Base-by-base conservation (phyloP, 2,888 invertebrate species). In the Acanthacorydalis orientalis region DNA sequence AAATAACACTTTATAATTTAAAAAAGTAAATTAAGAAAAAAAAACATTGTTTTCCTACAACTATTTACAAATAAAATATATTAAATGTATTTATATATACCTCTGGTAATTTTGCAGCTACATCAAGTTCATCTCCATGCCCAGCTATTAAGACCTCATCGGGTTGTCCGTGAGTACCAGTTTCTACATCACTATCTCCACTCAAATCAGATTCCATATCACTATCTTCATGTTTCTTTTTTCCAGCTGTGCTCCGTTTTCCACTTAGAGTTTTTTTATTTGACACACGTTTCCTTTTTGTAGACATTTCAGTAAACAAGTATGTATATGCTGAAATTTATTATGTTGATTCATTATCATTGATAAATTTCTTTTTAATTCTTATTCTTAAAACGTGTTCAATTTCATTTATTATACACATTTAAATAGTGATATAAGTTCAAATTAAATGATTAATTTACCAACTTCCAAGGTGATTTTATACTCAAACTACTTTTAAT, bases 51-150 rank as follows among this genome's bases (percentile, higher is more conserved):
- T n/a, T n/a, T n/a, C n/a, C n/a, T n/a, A n/a, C n/a, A n/a, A n/a
- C n/a, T n/a, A n/a, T n/a, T n/a, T n/a, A n/a, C n/a, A n/a, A n/a
- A n/a, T n/a, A n/a, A n/a, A n/a, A n/a, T n/a, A n/a, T n/a, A n/a
- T n/a, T n/a, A 23, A 23, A 23, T 23, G 6, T 4, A 23, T 23
- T 4, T 23, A 6, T 6, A 23, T 6, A 23, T 57, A 71, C 73
- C 60, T 80, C 77, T 8, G 81, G 81, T 51, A 83, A 60, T 58
- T 78, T 78, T 8, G 71, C 68, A 6, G 70, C 69, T 11, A 77
- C 73, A 51, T 80, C 79, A 2, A 71, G 55, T 35, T 66, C 66
- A 53, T 74, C 73, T 7, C 70, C 68, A 54, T 67, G 66, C 11
- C 67, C 67, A 33, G 70, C 67, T 49, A 75, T 75, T 2, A 67